Base-by-base conservation (phyloP, 2,888 invertebrate genomes). In the Creontiades dilutus region DNA sequence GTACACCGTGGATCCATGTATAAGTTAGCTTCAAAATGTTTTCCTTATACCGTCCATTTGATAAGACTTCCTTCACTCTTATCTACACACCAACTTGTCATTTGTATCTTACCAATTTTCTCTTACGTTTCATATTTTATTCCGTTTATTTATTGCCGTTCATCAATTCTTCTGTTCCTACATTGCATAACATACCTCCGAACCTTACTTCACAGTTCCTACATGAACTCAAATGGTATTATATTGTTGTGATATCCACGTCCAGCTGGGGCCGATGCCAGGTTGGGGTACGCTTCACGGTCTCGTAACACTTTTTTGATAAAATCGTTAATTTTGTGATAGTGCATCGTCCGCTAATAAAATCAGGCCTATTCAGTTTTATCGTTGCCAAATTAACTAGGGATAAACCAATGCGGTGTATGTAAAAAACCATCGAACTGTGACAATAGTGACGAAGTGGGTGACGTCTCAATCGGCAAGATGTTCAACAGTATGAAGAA, bases 401-500 rank as follows among this genome's bases (percentile, higher is more conserved):
- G 13, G 9, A 5, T 68, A 52, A 52, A 52, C 3, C 23, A 13
- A 68, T 68, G 68, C 11, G 27, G 23, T 7, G 68, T 68, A 12
- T 68, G 68, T 68, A 19, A 68, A n/a, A 68, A 11, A 57, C 7
- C n/a, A 7, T 68, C 0, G 23, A 19, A 23, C 19, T 68, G 27
- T 3, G 68, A 68, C 19, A 68, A 68, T 19, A 14, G 61, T 19
- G 61, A 52, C 52, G 52, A 52, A 68, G 23, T 23, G 68, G 68
- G 68, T 27, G 78, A 46, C 78, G 46, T 37, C 14, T 46, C 46
- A 19, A 27, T 27, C 85, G 55, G 37, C 80, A 55, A 86, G 37
- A 98, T 98, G 97, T 98, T 98, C 93, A 96, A 97, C 86, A 96
- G 96, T 92, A 94, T 98, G 91, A 97, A 97, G 94, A 97, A 97